phyloP scores from a whole-genome alignment of 2,113 vertebrate species.

The Elgaria multicarinata region DNA sequence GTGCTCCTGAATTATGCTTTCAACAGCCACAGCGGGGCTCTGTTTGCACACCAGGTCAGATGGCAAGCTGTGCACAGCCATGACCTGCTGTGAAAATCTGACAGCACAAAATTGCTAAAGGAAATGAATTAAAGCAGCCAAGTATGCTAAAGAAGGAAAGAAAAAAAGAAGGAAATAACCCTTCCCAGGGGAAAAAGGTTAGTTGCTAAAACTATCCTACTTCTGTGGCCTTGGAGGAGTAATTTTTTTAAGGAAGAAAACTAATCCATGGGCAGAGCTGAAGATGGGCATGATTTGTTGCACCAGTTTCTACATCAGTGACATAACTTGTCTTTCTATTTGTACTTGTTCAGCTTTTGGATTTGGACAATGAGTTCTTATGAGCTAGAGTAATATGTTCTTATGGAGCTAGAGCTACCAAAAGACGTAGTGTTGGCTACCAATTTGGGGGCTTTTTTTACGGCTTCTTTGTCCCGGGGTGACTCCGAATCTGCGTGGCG shows the following conservation, averaged over 20 bases:
- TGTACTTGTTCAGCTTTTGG: not conserved
- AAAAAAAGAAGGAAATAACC: too few species aligned
- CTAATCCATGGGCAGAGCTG: not conserved
- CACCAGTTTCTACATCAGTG: not conserved
- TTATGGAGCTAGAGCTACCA: too few species aligned
- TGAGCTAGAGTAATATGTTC: too few species aligned
- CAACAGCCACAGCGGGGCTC: not conserved
- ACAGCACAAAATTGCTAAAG: constrained; percentile 13
- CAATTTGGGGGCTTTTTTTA: too few species aligned
- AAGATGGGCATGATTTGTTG: not conserved
- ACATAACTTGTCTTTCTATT: not conserved
- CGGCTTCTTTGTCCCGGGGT: too few species aligned
- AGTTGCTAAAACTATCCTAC: not conserved
- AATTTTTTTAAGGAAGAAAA: not conserved
- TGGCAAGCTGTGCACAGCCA: not conserved
- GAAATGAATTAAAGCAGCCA: not conserved
- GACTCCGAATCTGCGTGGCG: too few species aligned
- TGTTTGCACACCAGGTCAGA: not conserved
- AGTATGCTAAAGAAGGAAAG: too few species aligned
- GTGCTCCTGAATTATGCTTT: not conserved
- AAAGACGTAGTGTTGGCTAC: too few species aligned
- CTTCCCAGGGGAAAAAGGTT: not conserved
- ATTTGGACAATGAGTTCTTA: not conserved
- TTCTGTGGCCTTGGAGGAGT: not conserved
- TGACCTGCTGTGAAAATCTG: constrained; percentile 1